Conservation (phyloP, 2,888 invertebrate species). For the Troilus luridus region DNA sequence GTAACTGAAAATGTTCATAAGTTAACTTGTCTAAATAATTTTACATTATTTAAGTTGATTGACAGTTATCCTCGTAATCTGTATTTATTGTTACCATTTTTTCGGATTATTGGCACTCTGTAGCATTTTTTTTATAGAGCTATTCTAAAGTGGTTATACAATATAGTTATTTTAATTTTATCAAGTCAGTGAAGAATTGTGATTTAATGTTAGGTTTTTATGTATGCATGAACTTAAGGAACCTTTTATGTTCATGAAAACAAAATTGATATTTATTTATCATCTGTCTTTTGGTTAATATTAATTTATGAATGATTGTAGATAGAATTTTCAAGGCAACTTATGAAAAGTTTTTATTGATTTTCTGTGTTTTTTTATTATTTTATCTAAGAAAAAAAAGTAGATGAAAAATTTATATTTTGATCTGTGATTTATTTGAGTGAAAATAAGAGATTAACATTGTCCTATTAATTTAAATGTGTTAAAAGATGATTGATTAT, state of each 20-base stretch:
- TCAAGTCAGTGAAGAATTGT: neutral
- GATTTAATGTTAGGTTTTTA: constrained; percentile 20
- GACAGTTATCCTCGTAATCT: neutral
- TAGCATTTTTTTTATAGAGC: neutral
- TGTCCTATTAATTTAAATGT: constrained; percentile 2
- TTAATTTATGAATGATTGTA: neutral
- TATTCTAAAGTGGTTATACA: neutral
- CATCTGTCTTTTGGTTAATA: neutral
- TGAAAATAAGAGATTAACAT: neutral
- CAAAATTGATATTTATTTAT: neutral
- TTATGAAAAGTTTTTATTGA: neutral
- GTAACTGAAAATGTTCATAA: too few relatives aligned
- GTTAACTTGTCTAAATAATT: too few relatives aligned
- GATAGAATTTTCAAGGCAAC: neutral
- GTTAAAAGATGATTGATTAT: neutral
- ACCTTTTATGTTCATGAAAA: neutral
- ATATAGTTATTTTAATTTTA: constrained; percentile 25
- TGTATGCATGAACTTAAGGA: neutral
- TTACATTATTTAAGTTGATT: neutral
- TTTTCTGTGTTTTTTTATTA: neutral
- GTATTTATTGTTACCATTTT: neutral
- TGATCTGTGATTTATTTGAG: constrained; percentile 31
- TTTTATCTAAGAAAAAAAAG: neutral
- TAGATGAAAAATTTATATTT: constrained; percentile 15
- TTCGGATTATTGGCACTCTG: neutral